Conservation (phyloP, 2,797 vertebrate genomes). For the Petrocephalus sullivani region DNA sequence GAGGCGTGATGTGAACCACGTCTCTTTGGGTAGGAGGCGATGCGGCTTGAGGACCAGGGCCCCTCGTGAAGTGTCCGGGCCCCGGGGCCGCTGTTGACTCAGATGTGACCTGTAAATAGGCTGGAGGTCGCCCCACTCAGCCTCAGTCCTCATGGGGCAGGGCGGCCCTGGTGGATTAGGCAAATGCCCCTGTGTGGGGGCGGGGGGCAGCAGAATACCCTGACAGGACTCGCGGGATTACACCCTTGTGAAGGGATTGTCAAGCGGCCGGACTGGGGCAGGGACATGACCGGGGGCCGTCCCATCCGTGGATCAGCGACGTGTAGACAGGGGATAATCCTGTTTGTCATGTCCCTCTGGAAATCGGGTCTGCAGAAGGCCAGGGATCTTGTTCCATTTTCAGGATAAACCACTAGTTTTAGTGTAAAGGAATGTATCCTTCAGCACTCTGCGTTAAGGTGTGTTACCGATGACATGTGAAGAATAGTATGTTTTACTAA, state of each 20-base stretch:
- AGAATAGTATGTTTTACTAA: background rate
- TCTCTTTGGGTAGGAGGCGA: background rate
- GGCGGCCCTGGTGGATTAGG: conserved; percentile 69
- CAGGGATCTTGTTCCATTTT: conserved; percentile 17
- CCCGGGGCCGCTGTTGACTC: conserved; percentile 69
- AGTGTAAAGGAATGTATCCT: background rate
- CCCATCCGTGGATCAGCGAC: conserved; percentile 63
- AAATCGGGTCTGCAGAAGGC: conserved; percentile 44
- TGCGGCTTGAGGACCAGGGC: background rate
- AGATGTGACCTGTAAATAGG: conserved; percentile 72
- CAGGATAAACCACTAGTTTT: background rate
- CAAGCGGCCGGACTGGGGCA: conserved; percentile 52
- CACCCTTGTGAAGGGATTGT: conserved; percentile 59
- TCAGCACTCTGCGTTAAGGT: background rate
- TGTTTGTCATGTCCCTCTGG: conserved; percentile 65
- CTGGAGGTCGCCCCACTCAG: conserved; percentile 51
- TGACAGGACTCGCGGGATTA: conserved; percentile 75
- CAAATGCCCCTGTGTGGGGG: conserved; percentile 62
- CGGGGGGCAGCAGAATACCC: conserved; percentile 54
- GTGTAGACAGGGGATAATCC: conserved; percentile 74
- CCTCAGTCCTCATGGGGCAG: conserved; percentile 62
- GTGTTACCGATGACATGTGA: background rate
- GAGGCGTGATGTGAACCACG: background rate
- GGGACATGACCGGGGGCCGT: conserved; percentile 46
- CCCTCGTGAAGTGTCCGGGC: conserved; percentile 44